Base-by-base conservation (phyloP, 2,797 vertebrate species). In the Oophaga sylvatica region DNA sequence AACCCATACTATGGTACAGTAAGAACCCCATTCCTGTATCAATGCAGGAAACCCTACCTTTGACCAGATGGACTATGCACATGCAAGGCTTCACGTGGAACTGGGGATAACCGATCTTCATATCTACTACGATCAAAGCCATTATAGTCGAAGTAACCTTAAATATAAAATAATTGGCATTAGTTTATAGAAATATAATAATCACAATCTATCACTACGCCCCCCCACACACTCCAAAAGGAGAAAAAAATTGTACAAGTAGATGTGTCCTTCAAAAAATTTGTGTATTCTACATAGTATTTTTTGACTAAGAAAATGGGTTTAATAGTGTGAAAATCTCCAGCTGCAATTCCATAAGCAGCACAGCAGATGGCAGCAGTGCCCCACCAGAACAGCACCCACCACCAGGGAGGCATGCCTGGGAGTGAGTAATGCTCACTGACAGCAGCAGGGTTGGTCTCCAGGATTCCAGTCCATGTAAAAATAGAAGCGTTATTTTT, bases 401-500 rank as follows among this genome's bases (percentile, higher is more conserved):
- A 75, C n/a, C 19, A 31, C 81, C 90, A 83, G 31, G 41, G 35
- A 19, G 77, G 92, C 92, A 92, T 89, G 81, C 82, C 82, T 87
- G 91, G 83, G 87, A 67, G 57, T 31, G 81, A 90, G 81, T 88
- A 71, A 76, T n/a, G 73, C 90, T 86, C 85, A 29, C 90, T 9
- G 19, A 86, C 88, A 91, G 83, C 90, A 75, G 90, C 75, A 79
- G 91, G 88, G 89, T 90, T 90, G 76, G 91, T 92, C 90, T 90
- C 77, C 89, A 89, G 92, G 95, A 96, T 96, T 95, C 96, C 94
- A 95, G 90, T 91, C 45, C 87, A 60, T 92, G 95, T 97, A 97
- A 96, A 98, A 98, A 98, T 97, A 98, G 96, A 96, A 83, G 93
- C 91, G 95, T 94, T 95, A 93, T 95, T 96, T 94, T 95, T 93